Evolutionary conservation across 2,797 vertebrate genomes (phyloP).

Genomic region (Bovichtus diacanthus): DNA sequence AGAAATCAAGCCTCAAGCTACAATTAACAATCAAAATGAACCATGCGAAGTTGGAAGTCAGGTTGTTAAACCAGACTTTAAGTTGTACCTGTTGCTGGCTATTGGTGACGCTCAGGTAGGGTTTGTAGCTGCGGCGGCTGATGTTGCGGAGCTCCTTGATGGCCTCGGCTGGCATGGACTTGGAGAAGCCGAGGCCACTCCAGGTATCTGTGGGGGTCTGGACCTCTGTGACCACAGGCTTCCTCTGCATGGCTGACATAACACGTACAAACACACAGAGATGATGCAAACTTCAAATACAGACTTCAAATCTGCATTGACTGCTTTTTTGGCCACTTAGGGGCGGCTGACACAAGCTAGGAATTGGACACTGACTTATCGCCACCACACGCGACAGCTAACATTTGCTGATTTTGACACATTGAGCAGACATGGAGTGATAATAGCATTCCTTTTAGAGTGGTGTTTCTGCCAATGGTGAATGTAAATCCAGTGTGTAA

Average conservation of each 20-base stretch:
- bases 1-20: neutral
- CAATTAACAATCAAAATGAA: neutral
- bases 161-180: slow-evolving; percentile 88
- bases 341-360: neutral
- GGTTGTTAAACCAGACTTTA: neutral
- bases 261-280: slow-evolving; percentile 26
- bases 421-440: neutral
- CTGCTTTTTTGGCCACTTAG: neutral
- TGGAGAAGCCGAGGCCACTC: slow-evolving; percentile 90
- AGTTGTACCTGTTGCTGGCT: slow-evolving; percentile 75
- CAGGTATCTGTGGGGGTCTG: slow-evolving; percentile 88
- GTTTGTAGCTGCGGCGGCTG: slow-evolving; percentile 85
- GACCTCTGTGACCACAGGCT: slow-evolving; percentile 87
- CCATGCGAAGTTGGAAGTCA: neutral
- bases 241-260: slow-evolving; percentile 86
- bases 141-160: slow-evolving; percentile 85
- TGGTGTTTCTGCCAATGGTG: rapidly evolving
- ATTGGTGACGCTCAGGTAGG: slow-evolving; percentile 77
- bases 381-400: neutral
- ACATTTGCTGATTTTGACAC: neutral
- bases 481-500: neutral
- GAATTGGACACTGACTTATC: neutral
- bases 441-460: neutral
- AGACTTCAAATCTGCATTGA: neutral
- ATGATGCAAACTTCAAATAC: neutral